These are phyloP conservation scores for Plumapathes pennacea DNA, from an alignment of 92 coral and sea anemone species.

Conservation along the genomic window DNA sequence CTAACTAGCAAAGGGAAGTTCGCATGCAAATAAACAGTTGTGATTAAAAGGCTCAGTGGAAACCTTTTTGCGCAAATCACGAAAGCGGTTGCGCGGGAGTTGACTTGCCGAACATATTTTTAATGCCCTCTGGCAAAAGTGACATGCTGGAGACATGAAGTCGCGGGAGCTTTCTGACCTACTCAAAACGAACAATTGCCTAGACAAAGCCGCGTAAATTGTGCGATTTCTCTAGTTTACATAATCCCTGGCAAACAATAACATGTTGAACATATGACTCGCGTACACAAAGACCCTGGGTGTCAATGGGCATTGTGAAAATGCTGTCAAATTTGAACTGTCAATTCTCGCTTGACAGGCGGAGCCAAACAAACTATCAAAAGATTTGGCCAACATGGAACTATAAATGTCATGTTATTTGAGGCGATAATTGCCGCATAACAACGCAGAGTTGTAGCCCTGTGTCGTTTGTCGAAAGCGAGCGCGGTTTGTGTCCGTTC, in stretches of 20 bases:
- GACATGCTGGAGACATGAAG: constrained; percentile 30
- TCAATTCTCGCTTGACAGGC: constrained; percentile 93
- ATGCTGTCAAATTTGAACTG: constrained; percentile 84
- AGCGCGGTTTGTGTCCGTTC: background rate
- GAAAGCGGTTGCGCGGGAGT: constrained; percentile 40
- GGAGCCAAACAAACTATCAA: constrained; percentile 75
- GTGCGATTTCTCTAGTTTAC: constrained; percentile 91
- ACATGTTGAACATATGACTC: constrained; percentile 73
- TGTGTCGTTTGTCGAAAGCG: background rate
- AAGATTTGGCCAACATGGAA: too few species aligned
- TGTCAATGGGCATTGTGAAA: constrained; percentile 81
- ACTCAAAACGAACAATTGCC: constrained; percentile 71
- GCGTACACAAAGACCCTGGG: constrained; percentile 81
- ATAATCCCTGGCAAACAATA: constrained; percentile 82
- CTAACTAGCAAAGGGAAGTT: too few species aligned
- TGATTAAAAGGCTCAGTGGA: too few species aligned
- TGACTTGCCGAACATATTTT: constrained; percentile 12
- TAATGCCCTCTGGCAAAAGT: constrained; percentile 27
- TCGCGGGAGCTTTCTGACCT: constrained; percentile 63
- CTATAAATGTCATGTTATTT: constrained; percentile 55
- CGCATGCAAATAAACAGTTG: too few species aligned
- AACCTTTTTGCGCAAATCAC: too few species aligned
- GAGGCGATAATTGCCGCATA: constrained; percentile 59
- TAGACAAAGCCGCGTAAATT: constrained; percentile 79
- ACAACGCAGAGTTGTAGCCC: constrained; percentile 20